Evolutionary conservation across 2,797 vertebrate species (phyloP).

Genomic region (Urocyon cinereoargenteus): DNA sequence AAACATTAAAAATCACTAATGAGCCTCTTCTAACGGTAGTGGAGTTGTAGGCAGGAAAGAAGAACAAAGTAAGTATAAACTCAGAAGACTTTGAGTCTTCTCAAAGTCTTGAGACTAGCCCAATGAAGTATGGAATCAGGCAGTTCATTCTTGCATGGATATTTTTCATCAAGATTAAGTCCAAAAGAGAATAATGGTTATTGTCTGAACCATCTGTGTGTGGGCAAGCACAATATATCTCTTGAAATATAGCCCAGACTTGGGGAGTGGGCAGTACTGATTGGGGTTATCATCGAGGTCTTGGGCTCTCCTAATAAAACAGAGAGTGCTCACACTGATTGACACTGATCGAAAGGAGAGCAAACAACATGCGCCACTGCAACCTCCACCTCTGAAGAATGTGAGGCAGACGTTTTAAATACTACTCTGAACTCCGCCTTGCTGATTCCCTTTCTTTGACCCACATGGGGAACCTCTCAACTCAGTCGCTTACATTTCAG

Average conservation of each 20-base stretch:
- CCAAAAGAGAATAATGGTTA: not conserved
- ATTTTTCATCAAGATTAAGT: constrained; percentile 48
- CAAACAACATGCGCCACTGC: not conserved
- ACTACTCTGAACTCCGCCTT: not conserved
- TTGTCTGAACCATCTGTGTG: not conserved
- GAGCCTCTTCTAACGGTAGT: not conserved
- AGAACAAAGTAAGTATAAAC: constrained; percentile 4
- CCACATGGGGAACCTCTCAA: not conserved
- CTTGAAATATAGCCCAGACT: not conserved
- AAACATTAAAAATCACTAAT: not conserved
- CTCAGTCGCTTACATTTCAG: not conserved
- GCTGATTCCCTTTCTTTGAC: not conserved
- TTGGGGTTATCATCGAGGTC: not conserved
- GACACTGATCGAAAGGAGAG: not conserved
- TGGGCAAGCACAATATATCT: not conserved
- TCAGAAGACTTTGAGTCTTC: not conserved
- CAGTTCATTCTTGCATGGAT: not conserved
- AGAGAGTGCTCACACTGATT: not conserved
- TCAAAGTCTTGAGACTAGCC: no score
- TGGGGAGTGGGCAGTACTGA: no score
- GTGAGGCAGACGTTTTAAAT: constrained; percentile 43
- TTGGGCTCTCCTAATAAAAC: not conserved
- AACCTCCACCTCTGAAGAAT: not conserved
- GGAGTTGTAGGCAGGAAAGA: not conserved
- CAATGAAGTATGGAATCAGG: not conserved